Percentiles rank a stretch among this genome's conserved stretches.
phyloP scores from a whole-genome alignment of 1,140 invertebrate genomes.

The Drosophila navojoa region DNA sequence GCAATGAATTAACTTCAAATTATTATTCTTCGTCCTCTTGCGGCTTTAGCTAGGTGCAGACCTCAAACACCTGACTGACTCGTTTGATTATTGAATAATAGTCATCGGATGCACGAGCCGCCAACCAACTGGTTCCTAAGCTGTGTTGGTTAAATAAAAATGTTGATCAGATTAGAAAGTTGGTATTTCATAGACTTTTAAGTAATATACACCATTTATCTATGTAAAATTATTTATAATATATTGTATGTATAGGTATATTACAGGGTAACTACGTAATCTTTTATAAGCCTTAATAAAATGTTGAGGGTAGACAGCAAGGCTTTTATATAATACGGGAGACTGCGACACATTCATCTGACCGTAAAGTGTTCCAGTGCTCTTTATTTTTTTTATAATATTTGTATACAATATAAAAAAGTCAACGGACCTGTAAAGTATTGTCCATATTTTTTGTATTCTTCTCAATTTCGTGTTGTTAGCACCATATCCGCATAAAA shows the following conservation, averaged over 20 bases:
- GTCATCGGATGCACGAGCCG: slow-evolving; percentile 16
- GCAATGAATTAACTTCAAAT: background rate
- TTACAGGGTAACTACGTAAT: no score
- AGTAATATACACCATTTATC: no score
- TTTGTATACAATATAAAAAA: background rate
- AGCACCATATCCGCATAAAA: slow-evolving; percentile 15
- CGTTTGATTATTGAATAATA: slow-evolving; percentile 25
- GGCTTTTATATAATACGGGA: no score
- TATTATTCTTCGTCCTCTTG: background rate
- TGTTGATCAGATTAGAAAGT: no score
- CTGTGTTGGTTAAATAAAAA: slow-evolving; percentile 1
- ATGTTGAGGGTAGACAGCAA: no score
- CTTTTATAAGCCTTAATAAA: no score
- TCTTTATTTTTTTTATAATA: no score
- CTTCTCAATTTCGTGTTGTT: background rate
- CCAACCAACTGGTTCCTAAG: slow-evolving; percentile 40
- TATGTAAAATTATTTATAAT: no score
- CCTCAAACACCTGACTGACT: slow-evolving; percentile 6
- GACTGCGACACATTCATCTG: no score
- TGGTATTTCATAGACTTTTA: no score
- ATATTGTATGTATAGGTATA: no score
- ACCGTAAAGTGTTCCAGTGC: no score
- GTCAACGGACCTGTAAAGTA: slow-evolving; percentile 24
- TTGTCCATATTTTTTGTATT: slow-evolving; percentile 19
- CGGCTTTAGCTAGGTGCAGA: slow-evolving; percentile 15